Conservation (phyloP, 2,888 invertebrate species). For the Hydriomena furcata region DNA sequence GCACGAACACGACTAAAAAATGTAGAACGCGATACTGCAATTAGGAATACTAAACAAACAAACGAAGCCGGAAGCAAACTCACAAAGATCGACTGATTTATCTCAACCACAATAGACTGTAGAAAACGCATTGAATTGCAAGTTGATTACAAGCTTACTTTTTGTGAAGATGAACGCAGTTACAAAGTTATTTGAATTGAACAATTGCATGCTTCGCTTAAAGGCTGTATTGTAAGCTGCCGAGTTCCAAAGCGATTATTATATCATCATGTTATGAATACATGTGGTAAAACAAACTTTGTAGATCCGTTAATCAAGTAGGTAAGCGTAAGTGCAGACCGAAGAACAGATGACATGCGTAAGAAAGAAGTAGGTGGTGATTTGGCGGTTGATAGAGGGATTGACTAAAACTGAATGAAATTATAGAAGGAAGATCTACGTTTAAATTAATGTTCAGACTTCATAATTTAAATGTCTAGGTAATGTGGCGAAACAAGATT, state of each 20-base stretch:
- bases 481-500: too few relatives aligned
- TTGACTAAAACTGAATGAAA: too few relatives aligned
- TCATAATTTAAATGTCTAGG: too few relatives aligned
- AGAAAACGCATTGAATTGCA: conserved; percentile 15
- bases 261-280: conserved; percentile 3
- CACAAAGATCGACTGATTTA: conserved; percentile 3
- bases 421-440: too few relatives aligned
- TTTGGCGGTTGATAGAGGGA: too few relatives aligned
- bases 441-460: too few relatives aligned
- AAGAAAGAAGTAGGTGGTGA: too few relatives aligned
- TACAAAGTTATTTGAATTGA: conserved; percentile 12
- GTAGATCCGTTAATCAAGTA: neutral
- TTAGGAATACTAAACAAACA: neutral
- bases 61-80: conserved; percentile 10
- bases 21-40: too few relatives aligned
- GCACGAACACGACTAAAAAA: too few relatives aligned
- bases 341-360: too few relatives aligned
- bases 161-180: conserved; percentile 24
- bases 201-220: conserved; percentile 6
- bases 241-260: conserved; percentile 1
- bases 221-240: conserved; percentile 6
- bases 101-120: conserved; percentile 13
- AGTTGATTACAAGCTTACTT: conserved; percentile 10
- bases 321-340: too few relatives aligned
- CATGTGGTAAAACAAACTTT: neutral